Evolutionary conservation across 92 coral and sea anemone species (phyloP).

Genomic region (Parazoanthus darwini): DNA sequence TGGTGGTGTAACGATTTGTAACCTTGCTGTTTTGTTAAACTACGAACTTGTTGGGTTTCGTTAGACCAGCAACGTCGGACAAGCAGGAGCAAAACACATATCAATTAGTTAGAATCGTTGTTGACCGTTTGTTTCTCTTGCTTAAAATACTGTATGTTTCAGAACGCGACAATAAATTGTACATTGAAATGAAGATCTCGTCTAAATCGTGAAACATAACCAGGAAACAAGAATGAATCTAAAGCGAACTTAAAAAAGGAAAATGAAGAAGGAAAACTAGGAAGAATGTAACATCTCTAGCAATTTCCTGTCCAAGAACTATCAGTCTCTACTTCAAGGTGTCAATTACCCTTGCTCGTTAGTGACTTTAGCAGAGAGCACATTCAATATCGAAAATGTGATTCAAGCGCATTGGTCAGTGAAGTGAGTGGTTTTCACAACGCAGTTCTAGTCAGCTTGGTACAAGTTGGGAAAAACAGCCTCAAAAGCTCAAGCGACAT

Average conservation of each 20-base stretch:
- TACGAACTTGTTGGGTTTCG: background rate
- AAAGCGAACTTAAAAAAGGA: background rate
- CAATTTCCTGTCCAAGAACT: slow-evolving; percentile 24
- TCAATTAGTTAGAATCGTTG: background rate
- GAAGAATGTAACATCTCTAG: background rate
- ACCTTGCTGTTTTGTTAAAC: background rate
- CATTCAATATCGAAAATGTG: background rate
- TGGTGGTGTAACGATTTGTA: background rate
- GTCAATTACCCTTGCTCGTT: slow-evolving; percentile 15
- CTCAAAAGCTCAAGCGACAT: background rate
- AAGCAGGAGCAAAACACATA: too few relatives aligned
- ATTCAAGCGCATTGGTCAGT: background rate
- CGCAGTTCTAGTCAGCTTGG: background rate
- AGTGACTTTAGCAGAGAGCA: background rate
- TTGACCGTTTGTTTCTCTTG: background rate
- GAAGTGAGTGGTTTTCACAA: background rate
- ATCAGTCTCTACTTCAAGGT: slow-evolving; percentile 1
- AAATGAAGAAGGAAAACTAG: background rate
- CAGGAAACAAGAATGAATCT: background rate
- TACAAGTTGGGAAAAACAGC: background rate
- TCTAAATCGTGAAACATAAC: too few relatives aligned
- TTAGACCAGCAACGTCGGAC: background rate
- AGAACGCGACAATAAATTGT: background rate
- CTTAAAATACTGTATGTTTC: background rate
- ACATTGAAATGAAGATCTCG: too few relatives aligned